A percentile compares a stretch with the other conserved stretches of the same genome.
Evolutionary conservation across 1,140 invertebrate species (phyloP).

Genomic region (Pseudomyrmex gracilis): DNA sequence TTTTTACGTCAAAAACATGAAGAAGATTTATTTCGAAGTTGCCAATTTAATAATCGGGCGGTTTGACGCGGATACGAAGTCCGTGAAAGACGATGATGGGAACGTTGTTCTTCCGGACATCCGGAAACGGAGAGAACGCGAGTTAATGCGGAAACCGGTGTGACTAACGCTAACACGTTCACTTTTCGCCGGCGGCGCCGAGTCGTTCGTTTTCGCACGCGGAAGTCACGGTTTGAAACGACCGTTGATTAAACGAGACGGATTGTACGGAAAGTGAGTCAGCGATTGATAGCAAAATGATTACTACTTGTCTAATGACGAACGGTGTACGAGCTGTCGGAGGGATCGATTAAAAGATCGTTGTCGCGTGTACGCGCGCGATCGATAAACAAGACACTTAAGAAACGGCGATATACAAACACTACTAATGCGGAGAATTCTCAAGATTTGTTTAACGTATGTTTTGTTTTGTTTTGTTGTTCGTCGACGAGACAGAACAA

Average conservation of each 20-base stretch:
- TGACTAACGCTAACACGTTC: too few species aligned
- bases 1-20: too few species aligned
- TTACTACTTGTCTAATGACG: slow-evolving; percentile 14
- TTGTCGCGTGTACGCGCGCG: background rate
- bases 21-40: too few species aligned
- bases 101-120: slow-evolving; percentile 19
- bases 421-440: background rate
- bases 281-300: slow-evolving; percentile 24
- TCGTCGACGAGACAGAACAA: too few species aligned
- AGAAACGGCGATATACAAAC: background rate
- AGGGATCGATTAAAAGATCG: slow-evolving; percentile 14
- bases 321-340: background rate
- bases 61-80: background rate
- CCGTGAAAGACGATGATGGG: too few species aligned
- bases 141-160: too few species aligned
- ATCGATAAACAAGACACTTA: background rate
- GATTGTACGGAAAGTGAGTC: slow-evolving; percentile 41
- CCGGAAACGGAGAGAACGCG: slow-evolving; percentile 13
- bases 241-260: slow-evolving; percentile 33
- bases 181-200: slow-evolving; percentile 41
- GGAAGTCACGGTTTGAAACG: slow-evolving; percentile 31
- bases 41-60: too few species aligned
- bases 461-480: too few species aligned
- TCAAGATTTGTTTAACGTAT: too few species aligned
- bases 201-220: slow-evolving; percentile 3